Evolutionary conservation across 2,113 vertebrate species (phyloP).

Genomic region (Scomber scombrus): DNA sequence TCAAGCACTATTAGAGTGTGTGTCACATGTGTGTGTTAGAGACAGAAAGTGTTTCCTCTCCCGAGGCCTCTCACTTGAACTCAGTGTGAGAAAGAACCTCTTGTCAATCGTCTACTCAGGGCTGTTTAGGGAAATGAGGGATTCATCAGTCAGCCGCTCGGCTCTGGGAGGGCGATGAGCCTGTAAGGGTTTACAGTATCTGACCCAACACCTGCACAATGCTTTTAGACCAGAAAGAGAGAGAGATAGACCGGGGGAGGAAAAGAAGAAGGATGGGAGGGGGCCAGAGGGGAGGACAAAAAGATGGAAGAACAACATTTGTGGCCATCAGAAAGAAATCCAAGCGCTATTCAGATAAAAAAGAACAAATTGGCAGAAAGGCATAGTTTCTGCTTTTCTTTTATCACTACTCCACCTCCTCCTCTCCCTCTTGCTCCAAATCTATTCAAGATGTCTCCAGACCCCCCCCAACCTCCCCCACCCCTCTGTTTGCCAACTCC

Average conservation of each 20-base stretch:
- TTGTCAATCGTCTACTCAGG: slow-evolving; percentile 77
- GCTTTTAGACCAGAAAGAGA: slow-evolving; percentile 47
- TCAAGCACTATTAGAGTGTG: slow-evolving; percentile 51
- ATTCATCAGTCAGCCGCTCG: slow-evolving; percentile 67
- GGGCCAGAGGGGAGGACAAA: slow-evolving; percentile 35
- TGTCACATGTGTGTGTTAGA: slow-evolving; percentile 60
- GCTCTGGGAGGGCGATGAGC: slow-evolving; percentile 34
- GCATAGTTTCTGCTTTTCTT: slow-evolving; percentile 64
- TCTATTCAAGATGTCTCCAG: slow-evolving; percentile 79
- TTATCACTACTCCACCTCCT: slow-evolving; percentile 65
- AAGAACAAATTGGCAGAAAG: slow-evolving; percentile 75
- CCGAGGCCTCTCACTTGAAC: slow-evolving; percentile 77
- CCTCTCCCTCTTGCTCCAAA: slow-evolving; percentile 66
- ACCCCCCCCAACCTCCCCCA: slow-evolving; percentile 17
- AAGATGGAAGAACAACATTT: slow-evolving; percentile 70
- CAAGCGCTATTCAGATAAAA: slow-evolving; percentile 60
- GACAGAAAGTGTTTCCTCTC: slow-evolving; percentile 76
- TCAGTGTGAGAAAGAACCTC: slow-evolving; percentile 77
- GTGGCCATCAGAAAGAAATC: slow-evolving; percentile 69
- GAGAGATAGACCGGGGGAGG: background rate
- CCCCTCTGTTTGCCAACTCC: slow-evolving; percentile 74
- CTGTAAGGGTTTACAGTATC: slow-evolving; percentile 60
- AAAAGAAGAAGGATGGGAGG: background rate
- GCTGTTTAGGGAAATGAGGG: slow-evolving; percentile 78
- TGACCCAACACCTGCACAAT: slow-evolving; percentile 72